phyloP scores from a whole-genome alignment of 1,140 invertebrate species.

The Zaprionus camerounensis region DNA sequence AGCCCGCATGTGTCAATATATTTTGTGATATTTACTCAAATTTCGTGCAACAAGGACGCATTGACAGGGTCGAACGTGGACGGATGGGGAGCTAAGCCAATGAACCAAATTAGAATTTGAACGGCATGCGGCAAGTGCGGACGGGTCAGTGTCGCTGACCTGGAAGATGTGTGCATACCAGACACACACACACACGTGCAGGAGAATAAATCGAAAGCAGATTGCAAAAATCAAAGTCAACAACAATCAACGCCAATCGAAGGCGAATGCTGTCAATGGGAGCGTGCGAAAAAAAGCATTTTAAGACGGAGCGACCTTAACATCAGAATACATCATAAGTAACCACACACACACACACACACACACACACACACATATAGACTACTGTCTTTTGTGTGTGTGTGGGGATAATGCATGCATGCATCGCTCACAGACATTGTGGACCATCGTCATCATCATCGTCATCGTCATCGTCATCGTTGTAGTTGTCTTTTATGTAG shows the following conservation, averaged over 20 bases:
- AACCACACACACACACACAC: not conserved
- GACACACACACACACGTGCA: conserved; percentile 12
- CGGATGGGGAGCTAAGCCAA: conserved; percentile 44
- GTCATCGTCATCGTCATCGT: conserved; percentile 37
- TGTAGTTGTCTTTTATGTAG: conserved; percentile 40
- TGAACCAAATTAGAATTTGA: conserved; percentile 75
- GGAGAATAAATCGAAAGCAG: conserved; percentile 76
- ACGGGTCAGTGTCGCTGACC: conserved; percentile 71
- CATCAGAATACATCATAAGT: conserved; percentile 6
- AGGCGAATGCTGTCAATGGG: conserved; percentile 38
- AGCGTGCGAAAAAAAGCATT: conserved; percentile 23
- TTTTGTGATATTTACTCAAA: conserved; percentile 73
- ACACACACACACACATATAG: not conserved
- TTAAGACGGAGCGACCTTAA: conserved; percentile 10
- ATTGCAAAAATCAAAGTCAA: conserved; percentile 82
- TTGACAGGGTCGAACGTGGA: not conserved
- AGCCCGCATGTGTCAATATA: conserved; percentile 72
- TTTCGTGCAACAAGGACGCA: conserved; percentile 56
- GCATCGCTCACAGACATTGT: conserved; percentile 33
- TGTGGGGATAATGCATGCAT: conserved; percentile 34
- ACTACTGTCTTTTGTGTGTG: not conserved
- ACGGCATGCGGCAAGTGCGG: conserved; percentile 41
- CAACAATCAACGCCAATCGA: conserved; percentile 67
- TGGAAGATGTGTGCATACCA: conserved; percentile 60
- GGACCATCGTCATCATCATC: conserved; percentile 47